These are phyloP conservation scores for Hirtodrosophila alboralis DNA, from an alignment of 2,888 invertebrate genomes.

Conservation along the genomic window DNA sequence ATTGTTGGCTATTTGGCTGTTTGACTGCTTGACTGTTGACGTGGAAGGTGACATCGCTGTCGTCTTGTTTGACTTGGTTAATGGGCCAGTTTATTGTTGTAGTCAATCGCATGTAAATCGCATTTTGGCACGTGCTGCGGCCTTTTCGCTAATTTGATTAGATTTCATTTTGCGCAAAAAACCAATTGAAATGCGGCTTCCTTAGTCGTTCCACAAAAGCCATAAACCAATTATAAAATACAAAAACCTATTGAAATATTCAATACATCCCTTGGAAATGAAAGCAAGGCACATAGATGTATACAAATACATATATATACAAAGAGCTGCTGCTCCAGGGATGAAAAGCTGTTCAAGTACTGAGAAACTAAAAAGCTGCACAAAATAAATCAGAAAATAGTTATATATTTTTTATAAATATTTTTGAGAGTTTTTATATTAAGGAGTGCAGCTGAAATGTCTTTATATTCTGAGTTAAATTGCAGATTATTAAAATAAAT, in stretches of 20 bases:
- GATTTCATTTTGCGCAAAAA: conserved; percentile 37
- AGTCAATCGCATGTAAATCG: conserved; percentile 39
- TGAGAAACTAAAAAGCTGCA: neutral
- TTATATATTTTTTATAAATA: neutral
- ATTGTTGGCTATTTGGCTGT: conserved; percentile 17
- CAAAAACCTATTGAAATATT: conserved; percentile 42
- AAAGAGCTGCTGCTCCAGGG: conserved; percentile 23
- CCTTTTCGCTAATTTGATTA: conserved; percentile 64
- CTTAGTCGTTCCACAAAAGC: conserved; percentile 55
- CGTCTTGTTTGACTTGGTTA: conserved; percentile 29
- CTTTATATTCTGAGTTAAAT: no score
- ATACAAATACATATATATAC: conserved; percentile 11
- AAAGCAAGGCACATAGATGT: neutral
- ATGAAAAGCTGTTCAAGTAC: conserved; percentile 3
- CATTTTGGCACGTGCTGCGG: conserved; percentile 66
- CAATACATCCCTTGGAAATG: conserved; percentile 2
- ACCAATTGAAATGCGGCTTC: conserved; percentile 70
- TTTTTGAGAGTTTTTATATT: no score
- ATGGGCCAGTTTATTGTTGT: conserved; percentile 44
- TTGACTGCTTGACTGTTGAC: conserved; percentile 20
- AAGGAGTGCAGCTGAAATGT: no score
- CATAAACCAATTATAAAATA: conserved; percentile 74
- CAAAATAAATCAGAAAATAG: neutral
- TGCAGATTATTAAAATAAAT: no score
- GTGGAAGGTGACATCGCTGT: no score